Percentiles rank a stretch among this genome's conserved stretches.
phyloP scores from a whole-genome alignment of 1,140 invertebrate genomes.

The Bursaphelenchus mucronatus region DNA sequence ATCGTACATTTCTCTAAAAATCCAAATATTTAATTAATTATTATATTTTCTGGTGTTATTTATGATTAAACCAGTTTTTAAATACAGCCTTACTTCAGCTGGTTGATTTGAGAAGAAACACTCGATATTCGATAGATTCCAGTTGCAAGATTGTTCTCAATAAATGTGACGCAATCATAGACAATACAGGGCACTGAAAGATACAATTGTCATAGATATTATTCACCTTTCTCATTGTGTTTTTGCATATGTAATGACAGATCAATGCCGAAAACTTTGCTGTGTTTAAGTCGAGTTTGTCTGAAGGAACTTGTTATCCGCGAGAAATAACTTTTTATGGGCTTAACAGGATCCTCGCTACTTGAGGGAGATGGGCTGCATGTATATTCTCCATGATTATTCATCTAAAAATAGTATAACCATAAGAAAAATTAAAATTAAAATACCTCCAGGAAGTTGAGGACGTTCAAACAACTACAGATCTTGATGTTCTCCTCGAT shows the following conservation, averaged over 20 bases:
- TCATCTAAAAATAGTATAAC: conserved; percentile 9
- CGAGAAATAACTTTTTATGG: conserved; percentile 1
- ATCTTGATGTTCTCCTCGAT: not conserved
- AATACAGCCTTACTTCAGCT: conserved; percentile 1
- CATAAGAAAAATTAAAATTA: not conserved
- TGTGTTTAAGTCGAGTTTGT: conserved; percentile 1
- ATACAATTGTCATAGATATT: not conserved
- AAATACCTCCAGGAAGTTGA: conserved; percentile 11
- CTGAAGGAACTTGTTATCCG: not conserved
- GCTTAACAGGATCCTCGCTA: not conserved
- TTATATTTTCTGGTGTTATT: too few relatives aligned
- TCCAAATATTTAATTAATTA: not conserved
- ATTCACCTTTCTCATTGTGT: not conserved
- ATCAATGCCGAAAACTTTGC: conserved; percentile 16
- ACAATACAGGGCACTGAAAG: conserved; percentile 12
- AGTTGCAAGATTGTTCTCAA: conserved; percentile 12
- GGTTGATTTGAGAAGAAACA: conserved; percentile 3
- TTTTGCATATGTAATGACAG: not conserved
- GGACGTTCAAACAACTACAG: conserved; percentile 3
- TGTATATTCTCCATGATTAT: conserved; percentile 12
- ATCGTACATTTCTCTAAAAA: conserved; percentile 13
- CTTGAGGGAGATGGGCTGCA: conserved; percentile 5
- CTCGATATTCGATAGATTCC: conserved; percentile 16
- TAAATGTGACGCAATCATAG: conserved; percentile 5
- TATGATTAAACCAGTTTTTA: too few relatives aligned